Evolutionary conservation across 2,797 vertebrate species (phyloP), one percentile per base, ranked within the genome.

Genomic region (Lophotriccus pileatus): DNA sequence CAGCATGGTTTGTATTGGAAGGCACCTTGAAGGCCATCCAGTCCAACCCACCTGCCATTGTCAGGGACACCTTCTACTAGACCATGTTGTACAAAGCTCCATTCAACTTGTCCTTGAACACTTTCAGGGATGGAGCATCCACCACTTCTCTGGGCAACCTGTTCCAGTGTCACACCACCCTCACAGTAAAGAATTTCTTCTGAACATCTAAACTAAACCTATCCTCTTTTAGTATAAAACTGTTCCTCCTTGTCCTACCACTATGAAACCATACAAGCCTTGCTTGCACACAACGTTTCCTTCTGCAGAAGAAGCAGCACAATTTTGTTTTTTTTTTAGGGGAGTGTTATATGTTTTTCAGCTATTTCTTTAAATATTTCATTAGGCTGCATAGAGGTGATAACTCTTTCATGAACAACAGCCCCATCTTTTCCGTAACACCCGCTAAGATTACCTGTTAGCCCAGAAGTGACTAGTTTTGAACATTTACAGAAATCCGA

Each of bases 181-280:
- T 15, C n/a, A 22, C 8, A 30, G 28, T 8, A 39, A 70, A 30
- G 12, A 58, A 70, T 46, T 39, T 44, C 18, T 58, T 70, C 44
- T 37, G 70, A n/a, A 50, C 18, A 4, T 56, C 37, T 32, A 36
- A 36, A 28, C 7, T 47, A 66, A 59, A 59, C 19, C 6, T 30
- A 52, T 4, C 1, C 3, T 17, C 6, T 46, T 19, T 72, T 17
- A 0, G 4, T 58, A 72, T 59, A 36, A 84, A 44, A 84, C 30
- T 46, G 4, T 46, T 84, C 56, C 30, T 15, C 12, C 12, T 32
- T 72, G 12, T 72, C 39, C 34, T 32, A 32, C 14, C 10, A 3
- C 18, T 41, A 10, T 27, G 17, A 37, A 60, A 14, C 4, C 4
- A 2, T 44, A 53, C 0, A 5, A 67, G 15, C 22, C 15, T 27